Evolutionary conservation across 2,113 vertebrate species (phyloP), one percentile per base, ranked within the genome.

Genomic region (Danionella cerebrum): DNA sequence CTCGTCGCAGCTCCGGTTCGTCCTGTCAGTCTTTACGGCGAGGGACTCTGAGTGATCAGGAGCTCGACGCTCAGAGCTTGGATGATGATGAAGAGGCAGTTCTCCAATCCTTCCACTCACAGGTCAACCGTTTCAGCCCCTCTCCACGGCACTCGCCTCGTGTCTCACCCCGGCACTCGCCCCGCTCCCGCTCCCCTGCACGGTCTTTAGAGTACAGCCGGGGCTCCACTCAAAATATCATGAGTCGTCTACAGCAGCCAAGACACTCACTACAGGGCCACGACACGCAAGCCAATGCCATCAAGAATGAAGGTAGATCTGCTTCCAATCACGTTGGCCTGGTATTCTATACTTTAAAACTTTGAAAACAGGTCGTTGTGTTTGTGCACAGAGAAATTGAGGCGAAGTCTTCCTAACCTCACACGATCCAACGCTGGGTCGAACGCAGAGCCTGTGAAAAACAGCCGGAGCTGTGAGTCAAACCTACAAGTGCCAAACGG

Each of bases 401-500:
- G 95, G 57, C 93, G 95, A 64, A 98, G 96, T 92, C 95, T 98
- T 88, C 95, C 96, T 79, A 98, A 98, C 87, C 88, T 98, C 63
- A 91, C 93, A 1, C 93, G 93, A 71, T 85, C 92, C 79, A 55
- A 88, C 33, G 86, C 60, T 5, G 86, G 87, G 52, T 93, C 92
- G 81, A 33, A 59, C 1, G 84, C 86, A 39, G 96, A 98, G 79
- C 90, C 93, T 10, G 94, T 97, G 73, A 98, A 96, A 88, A 98
- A 92, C 86, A 97, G 95, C 78, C 91, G 94, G 86, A 97, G 94
- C 76, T 88, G 80, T 48, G 96, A 98, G 78, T 95, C 95, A 78
- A 98, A 96, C 84, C 91, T 97, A 71, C 96, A 98, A 87, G 90
- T 97, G 91, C 92, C 93, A 89, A 97, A 98, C 35, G 95, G 95